A percentile compares a stretch with the other conserved stretches of the same genome.
phyloP scores from a whole-genome alignment of 2,888 invertebrate species.

The Drosophila subsilvestris region DNA sequence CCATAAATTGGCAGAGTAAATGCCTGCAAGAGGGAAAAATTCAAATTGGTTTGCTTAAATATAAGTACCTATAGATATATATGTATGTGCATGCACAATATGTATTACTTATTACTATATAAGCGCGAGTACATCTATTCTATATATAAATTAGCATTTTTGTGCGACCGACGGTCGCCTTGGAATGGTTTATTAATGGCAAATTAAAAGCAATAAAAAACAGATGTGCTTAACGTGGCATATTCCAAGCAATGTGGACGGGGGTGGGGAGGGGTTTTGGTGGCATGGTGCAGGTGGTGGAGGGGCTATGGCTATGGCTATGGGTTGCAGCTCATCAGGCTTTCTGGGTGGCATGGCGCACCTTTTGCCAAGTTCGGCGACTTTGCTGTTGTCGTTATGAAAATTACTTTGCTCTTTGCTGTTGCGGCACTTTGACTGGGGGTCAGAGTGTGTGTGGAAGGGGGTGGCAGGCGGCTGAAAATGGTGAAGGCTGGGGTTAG shows the following conservation, averaged over 20 bases:
- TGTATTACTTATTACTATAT: constrained; percentile 52
- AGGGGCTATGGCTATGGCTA: not conserved
- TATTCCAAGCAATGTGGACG: constrained; percentile 56
- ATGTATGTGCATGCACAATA: constrained; percentile 10
- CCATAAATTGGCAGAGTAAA: constrained; percentile 50
- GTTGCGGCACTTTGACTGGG: constrained; percentile 16
- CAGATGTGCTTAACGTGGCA: constrained; percentile 83
- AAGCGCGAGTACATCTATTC: constrained; percentile 27
- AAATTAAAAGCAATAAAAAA: constrained; percentile 84
- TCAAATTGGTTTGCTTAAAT: constrained; percentile 63
- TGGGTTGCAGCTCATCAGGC: constrained; percentile 65
- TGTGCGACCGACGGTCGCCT: constrained; percentile 60
- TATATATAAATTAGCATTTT: constrained; percentile 74
- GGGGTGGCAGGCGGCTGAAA: not conserved
- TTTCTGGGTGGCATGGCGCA: constrained; percentile 42
- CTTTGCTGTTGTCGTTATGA: constrained; percentile 76
- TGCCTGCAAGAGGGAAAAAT: constrained; percentile 41
- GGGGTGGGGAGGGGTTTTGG: not conserved
- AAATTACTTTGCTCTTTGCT: constrained; percentile 79
- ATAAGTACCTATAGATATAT: constrained; percentile 13
- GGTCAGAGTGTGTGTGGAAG: constrained; percentile 7
- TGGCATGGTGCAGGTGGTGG: not conserved
- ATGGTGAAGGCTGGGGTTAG: too few species aligned
- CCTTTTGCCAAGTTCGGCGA: constrained; percentile 69
- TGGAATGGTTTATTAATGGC: constrained; percentile 82